Conservation (phyloP, 2,113 vertebrate genomes). For the Diphyllodes magnificus region DNA sequence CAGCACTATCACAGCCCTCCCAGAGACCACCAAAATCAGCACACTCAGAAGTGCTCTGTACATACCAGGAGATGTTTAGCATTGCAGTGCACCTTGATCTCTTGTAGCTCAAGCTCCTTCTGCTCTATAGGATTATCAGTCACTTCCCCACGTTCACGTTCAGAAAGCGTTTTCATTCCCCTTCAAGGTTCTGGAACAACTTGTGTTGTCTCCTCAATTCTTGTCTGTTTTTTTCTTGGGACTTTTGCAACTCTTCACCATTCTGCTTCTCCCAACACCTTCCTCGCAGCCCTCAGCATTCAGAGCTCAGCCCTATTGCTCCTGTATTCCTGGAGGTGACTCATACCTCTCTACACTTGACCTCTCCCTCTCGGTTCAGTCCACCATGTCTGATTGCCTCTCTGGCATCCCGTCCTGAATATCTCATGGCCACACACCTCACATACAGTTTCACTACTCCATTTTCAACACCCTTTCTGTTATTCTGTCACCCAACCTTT, state of each 20-base stretch:
- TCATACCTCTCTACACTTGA: neutral
- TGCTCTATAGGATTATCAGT: neutral
- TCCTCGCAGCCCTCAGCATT: neutral
- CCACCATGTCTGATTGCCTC: neutral
- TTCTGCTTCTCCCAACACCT: neutral
- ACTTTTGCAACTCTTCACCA: neutral
- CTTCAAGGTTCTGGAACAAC: neutral
- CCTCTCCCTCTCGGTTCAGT: neutral
- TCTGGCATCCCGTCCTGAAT: neutral
- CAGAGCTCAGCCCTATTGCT: neutral
- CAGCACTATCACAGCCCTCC: neutral
- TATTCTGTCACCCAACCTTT: neutral
- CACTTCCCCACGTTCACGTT: accelerated
- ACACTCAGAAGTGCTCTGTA: neutral
- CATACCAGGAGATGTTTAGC: neutral
- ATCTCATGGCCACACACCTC: neutral
- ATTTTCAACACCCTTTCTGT: neutral
- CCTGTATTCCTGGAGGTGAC: neutral
- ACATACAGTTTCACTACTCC: neutral
- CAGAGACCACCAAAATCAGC: neutral
- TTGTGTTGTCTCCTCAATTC: neutral
- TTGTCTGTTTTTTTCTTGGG: neutral
- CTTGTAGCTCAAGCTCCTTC: neutral
- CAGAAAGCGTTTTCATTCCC: neutral
- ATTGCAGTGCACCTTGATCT: neutral